A percentile compares a stretch with the other conserved stretches of the same genome.
These are phyloP conservation scores for Tipula confusa DNA, from an alignment of 2,888 invertebrate genomes.

Conservation along the genomic window DNA sequence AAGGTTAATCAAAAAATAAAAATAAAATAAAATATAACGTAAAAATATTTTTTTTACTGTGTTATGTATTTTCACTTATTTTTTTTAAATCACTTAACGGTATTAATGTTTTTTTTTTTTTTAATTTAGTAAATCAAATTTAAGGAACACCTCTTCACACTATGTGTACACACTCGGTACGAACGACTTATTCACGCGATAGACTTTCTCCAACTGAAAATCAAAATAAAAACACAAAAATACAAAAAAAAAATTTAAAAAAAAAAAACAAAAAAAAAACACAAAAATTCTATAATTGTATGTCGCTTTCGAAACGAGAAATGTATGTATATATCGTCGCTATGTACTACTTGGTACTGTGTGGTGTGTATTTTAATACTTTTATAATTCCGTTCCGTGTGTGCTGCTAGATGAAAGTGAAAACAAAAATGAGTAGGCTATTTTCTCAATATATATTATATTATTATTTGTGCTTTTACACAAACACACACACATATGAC, in stretches of 20 bases:
- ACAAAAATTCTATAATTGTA: slow-evolving; percentile 21
- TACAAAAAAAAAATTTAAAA: not conserved
- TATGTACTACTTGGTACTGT: slow-evolving; percentile 4
- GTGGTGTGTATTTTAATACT: slow-evolving; percentile 4
- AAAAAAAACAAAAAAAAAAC: not conserved
- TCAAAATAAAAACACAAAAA: not conserved
- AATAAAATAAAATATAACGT: not conserved
- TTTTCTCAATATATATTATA: not conserved
- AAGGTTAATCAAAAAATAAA: not conserved
- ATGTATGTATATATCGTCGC: not conserved
- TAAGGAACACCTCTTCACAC: slow-evolving; percentile 3
- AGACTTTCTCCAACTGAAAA: slow-evolving; percentile 30
- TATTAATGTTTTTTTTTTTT: not conserved
- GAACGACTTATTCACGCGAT: slow-evolving; percentile 29
- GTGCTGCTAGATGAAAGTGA: slow-evolving; percentile 31
- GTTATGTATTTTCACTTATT: not conserved
- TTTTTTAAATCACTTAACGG: not conserved
- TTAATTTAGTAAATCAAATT: not conserved
- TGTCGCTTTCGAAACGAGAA: slow-evolving; percentile 12
- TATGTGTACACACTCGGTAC: not conserved
- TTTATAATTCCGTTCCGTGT: slow-evolving; percentile 3
- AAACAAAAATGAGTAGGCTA: slow-evolving; percentile 28
- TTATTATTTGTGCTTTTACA: not conserved
- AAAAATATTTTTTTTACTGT: not conserved
- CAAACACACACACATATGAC: no score